Conservation (phyloP, 2,888 invertebrate species). For the Ceriagrion tenellum region DNA sequence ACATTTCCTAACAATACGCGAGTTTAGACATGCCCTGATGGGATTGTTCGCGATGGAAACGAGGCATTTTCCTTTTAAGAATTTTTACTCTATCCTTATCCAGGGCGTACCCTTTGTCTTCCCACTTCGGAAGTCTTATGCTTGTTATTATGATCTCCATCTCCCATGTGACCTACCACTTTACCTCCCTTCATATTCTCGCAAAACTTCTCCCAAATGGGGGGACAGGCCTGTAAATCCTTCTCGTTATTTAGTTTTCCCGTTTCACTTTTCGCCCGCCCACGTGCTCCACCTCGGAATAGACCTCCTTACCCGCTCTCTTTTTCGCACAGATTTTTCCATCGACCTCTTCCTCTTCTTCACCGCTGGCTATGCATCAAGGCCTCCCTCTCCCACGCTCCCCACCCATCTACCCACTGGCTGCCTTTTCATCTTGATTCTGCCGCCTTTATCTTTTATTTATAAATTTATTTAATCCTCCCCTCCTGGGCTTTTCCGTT, state of each 20-base stretch:
- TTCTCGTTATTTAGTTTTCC: neutral
- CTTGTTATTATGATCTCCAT: constrained; percentile 52
- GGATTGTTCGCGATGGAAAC: no score
- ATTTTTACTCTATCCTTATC: constrained; percentile 43
- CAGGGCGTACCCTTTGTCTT: constrained; percentile 69
- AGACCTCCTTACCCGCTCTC: neutral
- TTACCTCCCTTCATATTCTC: neutral
- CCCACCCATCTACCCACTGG: neutral
- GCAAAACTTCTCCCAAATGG: no score
- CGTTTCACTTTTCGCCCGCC: constrained; percentile 47
- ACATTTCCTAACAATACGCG: no score
- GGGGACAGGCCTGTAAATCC: neutral
- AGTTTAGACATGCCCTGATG: no score
- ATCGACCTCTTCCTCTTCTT: neutral
- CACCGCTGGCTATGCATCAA: neutral
- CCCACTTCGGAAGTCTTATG: constrained; percentile 75
- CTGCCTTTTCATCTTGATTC: neutral
- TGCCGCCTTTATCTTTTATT: neutral
- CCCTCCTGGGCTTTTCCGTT: neutral
- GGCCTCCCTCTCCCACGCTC: neutral
- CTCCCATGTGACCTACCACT: constrained; percentile 21
- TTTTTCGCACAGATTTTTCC: neutral
- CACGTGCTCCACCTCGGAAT: neutral
- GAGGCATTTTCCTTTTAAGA: neutral
- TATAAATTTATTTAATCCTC: neutral